Evolutionary conservation across 2,797 vertebrate genomes (phyloP), one percentile per base, ranked within the genome.

Genomic region (Capromys pilorides): DNA sequence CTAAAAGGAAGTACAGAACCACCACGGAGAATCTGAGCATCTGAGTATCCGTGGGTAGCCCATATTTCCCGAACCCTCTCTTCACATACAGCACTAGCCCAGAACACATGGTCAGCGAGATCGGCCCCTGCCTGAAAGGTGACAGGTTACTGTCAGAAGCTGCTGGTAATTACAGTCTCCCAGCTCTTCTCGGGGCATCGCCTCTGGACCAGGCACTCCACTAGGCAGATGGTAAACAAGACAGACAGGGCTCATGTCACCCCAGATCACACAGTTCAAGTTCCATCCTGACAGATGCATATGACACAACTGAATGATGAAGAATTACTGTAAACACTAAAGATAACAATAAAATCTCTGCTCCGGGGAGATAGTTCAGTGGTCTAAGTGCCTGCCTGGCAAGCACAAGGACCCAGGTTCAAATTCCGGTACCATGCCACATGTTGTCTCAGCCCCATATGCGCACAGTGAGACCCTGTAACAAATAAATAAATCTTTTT

Each of bases 201-300:
- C 11, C 77, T 39, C 45, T 0, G 28, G 64, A 67, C 28, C 61
- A 91, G n/a, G 36, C 3, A 39, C 73, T 87, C 86, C 79, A 82
- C 45, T 36, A 62, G 87, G 73, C 36, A 51, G 66, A 67, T n/a
- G 33, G 57, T 14, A 89, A 83, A 45, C 39, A 45, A 62, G 64
- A 71, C 4, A 66, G 62, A n/a, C 8, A 19, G 0, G 10, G 66
- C 57, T 69, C 45, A 1, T 0, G 0, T 66, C 39, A 49, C 91
- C 57, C 13, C 33, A 57, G 90, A 49, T n/a, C 54, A 59, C 3
- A 54, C 0, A 0, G 61, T 75, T 94, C 16, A 31, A 93, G 77
- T 67, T 96, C 79, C 91, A 77, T 67, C 78, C 61, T 86, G 81
- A 92, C 67, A 89, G 81, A 91, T 91, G 80, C 61, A 69, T 62